phyloP scores from a whole-genome alignment of 2,113 vertebrate genomes.

The Poecile atricapillus region DNA sequence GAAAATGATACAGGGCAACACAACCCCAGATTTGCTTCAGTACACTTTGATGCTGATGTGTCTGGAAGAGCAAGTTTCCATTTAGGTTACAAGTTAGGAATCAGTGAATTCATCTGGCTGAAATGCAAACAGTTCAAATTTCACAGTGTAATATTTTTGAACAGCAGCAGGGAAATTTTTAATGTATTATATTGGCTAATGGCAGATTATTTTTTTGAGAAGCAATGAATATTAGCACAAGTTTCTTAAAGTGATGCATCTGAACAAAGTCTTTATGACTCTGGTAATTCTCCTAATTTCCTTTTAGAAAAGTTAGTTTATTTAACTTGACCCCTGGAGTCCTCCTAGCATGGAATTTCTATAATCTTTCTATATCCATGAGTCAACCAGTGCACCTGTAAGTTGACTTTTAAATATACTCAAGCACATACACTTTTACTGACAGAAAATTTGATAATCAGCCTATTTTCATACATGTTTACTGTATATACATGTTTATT shows the following conservation, averaged over 20 bases:
- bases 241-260: not conserved
- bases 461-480: no score
- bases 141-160: constrained; percentile 39
- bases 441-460: not conserved
- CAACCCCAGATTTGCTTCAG: not conserved
- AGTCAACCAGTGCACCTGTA: not conserved
- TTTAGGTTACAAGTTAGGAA: constrained; percentile 22
- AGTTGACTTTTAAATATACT: not conserved
- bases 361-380: not conserved
- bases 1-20: not conserved
- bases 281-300: not conserved
- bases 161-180: not conserved
- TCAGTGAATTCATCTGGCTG: constrained; percentile 37
- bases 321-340: not conserved
- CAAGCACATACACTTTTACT: not conserved
- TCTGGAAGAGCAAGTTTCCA: constrained; percentile 28
- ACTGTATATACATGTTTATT: not conserved
- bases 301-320: not conserved
- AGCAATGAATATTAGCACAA: constrained; percentile 18
- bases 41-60: constrained; percentile 17
- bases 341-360: not conserved
- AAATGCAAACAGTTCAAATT: constrained; percentile 33
- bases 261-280: not conserved
- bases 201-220: constrained; percentile 10
- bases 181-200: constrained; percentile 25